These are phyloP conservation scores for Fulmarus glacialis DNA, from an alignment of 2,113 vertebrate species.

Conservation along the genomic window DNA sequence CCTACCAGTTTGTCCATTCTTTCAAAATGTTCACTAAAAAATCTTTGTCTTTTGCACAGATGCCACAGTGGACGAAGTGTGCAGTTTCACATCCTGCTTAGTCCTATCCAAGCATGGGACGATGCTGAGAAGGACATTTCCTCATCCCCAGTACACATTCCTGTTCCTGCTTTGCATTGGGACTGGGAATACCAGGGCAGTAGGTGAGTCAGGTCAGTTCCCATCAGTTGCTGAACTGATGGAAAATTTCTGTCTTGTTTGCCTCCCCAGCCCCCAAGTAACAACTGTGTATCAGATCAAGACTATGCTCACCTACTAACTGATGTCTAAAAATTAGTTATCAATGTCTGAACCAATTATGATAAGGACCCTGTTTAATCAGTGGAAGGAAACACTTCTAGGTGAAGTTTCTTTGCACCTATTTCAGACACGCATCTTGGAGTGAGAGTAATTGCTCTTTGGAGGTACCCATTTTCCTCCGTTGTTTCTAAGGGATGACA, in stretches of 20 bases:
- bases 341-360: not conserved
- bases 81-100: fast-evolving
- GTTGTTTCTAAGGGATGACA: not conserved
- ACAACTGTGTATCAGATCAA: not conserved
- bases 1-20: too few relatives aligned
- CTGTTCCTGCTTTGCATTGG: not conserved
- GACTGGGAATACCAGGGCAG: not conserved
- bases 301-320: not conserved
- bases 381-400: not conserved
- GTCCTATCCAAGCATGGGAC: fast-evolving
- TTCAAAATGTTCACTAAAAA: too few relatives aligned
- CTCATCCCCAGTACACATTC: not conserved
- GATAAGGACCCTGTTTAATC: not conserved
- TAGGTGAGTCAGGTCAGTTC: not conserved
- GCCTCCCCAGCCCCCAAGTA: fast-evolving
- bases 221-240: not conserved
- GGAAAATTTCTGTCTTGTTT: not conserved
- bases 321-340: not conserved
- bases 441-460: not conserved
- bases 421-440: not conserved
- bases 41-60: not conserved
- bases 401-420: not conserved
- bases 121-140: not conserved
- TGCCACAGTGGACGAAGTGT: not conserved
- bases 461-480: fast-evolving